A percentile compares a stretch with the other conserved stretches of the same genome.
phyloP scores from a whole-genome alignment of 2,113 vertebrate species.

The Platanista minor region DNA sequence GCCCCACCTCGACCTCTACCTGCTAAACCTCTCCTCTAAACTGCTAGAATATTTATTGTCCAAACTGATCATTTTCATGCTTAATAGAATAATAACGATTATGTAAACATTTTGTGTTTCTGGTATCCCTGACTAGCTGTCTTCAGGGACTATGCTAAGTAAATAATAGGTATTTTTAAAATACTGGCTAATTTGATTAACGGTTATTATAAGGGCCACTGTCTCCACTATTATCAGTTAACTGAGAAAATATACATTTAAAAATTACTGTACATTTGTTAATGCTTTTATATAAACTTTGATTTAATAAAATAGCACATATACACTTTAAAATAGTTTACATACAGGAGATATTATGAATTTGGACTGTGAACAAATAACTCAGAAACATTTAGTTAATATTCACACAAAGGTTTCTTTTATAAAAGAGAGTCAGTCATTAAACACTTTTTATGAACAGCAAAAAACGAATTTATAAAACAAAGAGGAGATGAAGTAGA shows the following conservation, averaged over 20 bases:
- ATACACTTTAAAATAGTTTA: neutral
- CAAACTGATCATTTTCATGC: neutral
- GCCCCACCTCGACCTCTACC: neutral
- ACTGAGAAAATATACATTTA: neutral
- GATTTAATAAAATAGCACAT: neutral
- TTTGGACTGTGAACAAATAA: neutral
- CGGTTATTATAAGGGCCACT: neutral
- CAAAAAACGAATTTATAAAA: slow-evolving; percentile 1
- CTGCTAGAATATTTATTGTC: neutral
- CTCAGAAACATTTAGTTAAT: neutral
- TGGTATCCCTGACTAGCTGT: neutral
- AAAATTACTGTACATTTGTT: neutral
- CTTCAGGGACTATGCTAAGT: neutral
- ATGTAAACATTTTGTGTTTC: neutral
- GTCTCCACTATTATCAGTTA: neutral
- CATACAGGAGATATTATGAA: neutral
- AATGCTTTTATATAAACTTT: neutral
- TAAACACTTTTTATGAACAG: neutral
- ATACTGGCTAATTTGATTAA: neutral
- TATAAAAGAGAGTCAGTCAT: neutral
- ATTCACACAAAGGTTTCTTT: neutral
- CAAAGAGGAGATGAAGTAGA: neutral
- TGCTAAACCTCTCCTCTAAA: neutral
- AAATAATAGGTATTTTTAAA: neutral
- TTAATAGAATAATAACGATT: neutral